Evolutionary conservation across 2,797 vertebrate species (phyloP).

Genomic region (Threskiornis aethiopicus): DNA sequence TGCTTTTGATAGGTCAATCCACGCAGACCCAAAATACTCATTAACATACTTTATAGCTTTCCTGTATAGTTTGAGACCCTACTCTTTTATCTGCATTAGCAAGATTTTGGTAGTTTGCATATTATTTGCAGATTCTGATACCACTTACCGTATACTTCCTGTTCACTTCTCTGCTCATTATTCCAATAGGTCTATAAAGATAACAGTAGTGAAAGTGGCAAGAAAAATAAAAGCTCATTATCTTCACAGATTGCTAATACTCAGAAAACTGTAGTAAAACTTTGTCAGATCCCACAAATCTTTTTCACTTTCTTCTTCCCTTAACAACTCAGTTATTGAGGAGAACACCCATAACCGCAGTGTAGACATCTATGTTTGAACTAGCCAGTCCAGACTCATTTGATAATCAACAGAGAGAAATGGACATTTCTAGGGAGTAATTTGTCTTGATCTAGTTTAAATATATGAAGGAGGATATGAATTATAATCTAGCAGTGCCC

Average conservation of each 20-base stretch:
- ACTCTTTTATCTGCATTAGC: neutral
- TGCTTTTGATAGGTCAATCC: neutral
- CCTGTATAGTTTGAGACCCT: neutral
- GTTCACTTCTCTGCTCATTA: neutral
- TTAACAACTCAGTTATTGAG: neutral
- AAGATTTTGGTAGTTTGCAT: neutral
- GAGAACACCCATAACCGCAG: neutral
- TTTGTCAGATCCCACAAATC: neutral
- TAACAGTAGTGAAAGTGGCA: neutral
- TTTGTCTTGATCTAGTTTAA: neutral
- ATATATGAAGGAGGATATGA: neutral
- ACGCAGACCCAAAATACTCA: neutral
- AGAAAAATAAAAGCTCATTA: constrained; percentile 14
- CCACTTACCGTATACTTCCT: neutral
- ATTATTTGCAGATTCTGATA: neutral
- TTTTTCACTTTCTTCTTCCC: neutral
- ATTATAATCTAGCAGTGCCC: neutral
- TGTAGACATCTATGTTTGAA: neutral
- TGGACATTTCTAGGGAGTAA: neutral
- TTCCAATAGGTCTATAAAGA: neutral
- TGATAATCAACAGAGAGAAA: neutral
- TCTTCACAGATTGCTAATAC: neutral
- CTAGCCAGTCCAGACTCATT: neutral
- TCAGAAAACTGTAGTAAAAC: neutral
- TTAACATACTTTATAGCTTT: neutral